Percentiles rank a stretch among this genome's conserved stretches.
These are phyloP conservation scores for Drosophila planitibia DNA, from an alignment of 2,888 invertebrate genomes.

Conservation along the genomic window DNA sequence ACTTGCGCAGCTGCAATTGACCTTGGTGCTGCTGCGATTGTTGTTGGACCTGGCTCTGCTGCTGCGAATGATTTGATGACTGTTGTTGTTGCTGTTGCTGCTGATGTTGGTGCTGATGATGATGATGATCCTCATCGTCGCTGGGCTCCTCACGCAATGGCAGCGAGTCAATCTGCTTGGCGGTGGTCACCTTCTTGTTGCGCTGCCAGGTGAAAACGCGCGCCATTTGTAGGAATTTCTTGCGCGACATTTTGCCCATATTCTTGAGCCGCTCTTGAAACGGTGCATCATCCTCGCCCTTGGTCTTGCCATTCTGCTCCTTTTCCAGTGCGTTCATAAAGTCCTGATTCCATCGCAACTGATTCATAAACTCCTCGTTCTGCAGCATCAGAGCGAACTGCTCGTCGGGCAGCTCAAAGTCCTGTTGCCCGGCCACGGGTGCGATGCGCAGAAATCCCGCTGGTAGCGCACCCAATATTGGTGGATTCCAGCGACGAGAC, in stretches of 20 bases:
- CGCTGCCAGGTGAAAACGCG: conserved; percentile 91
- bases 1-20: conserved; percentile 75
- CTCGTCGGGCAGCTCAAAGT: conserved; percentile 92
- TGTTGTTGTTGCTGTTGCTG: conserved; percentile 46
- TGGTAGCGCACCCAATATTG: conserved; percentile 91
- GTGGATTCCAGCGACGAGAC: conserved; percentile 90
- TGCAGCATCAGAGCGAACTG: conserved; percentile 94
- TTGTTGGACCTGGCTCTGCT: conserved; percentile 44
- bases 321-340: conserved; percentile 93
- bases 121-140: conserved; percentile 87
- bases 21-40: conserved; percentile 65
- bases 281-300: conserved; percentile 88
- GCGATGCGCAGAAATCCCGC: conserved; percentile 90
- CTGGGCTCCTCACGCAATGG: conserved; percentile 88
- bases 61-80: conserved; percentile 45
- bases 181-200: conserved; percentile 86
- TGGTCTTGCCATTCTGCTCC: conserved; percentile 88
- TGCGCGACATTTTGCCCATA: conserved; percentile 93
- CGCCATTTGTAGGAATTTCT: conserved; percentile 92
- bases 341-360: conserved; percentile 93
- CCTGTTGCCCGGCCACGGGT: conserved; percentile 78
- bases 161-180: conserved; percentile 87
- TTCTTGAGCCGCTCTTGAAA: conserved; percentile 92
- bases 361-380: conserved; percentile 95
- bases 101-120: conserved; percentile 85